Evolutionary conservation across 2,113 vertebrate species (phyloP), one percentile per base, ranked within the genome.

Genomic region (Maccullochella peelii): DNA sequence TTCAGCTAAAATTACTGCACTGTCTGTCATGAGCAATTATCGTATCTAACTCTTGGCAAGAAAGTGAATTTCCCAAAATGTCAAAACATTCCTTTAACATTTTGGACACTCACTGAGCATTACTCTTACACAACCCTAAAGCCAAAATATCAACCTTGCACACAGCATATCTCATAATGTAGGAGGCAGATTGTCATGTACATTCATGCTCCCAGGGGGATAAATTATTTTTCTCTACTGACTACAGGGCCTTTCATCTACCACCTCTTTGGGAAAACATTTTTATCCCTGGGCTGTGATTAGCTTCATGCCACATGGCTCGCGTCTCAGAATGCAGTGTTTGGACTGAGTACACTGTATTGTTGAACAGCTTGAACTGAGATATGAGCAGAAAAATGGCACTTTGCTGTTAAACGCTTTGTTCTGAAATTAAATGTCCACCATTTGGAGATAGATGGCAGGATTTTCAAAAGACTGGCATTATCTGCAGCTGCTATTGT

Each of bases 401-500:
- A 14, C 33, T 36, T 67, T 49, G 5, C 40, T 62, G 23, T 52
- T 42, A 25, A 54, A 54, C 25, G n/a, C 20, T 75, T 76, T 58
- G 16, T 57, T 82, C 58, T 33, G 8, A 44, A 59, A 75, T 73
- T 1, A 47, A 74, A 67, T 30, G 36, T 52, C 15, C 14, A 72
- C 36, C 16, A 70, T 74, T 77, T 66, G 10, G 54, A 40, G 15
- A 50, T 1, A 1, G 25, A 20, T 52, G 62, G 33, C 30, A 8
- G 36, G 23, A 38, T 50, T 70, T 36, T 78, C 57, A 49, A 25
- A 70, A 54, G 57, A 14, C 7, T 21, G 42, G n/a, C 33, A 49
- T 71, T 12, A 40, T 61, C 14, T 55, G n/a, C 71, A 50, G 69
- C 78, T 74, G 67, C 55, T 59, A 54, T 77, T 74, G 49, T 69